Evolutionary conservation across 2,797 vertebrate genomes (phyloP), one percentile per base, ranked within the genome.

Genomic region (Mus spretus): DNA sequence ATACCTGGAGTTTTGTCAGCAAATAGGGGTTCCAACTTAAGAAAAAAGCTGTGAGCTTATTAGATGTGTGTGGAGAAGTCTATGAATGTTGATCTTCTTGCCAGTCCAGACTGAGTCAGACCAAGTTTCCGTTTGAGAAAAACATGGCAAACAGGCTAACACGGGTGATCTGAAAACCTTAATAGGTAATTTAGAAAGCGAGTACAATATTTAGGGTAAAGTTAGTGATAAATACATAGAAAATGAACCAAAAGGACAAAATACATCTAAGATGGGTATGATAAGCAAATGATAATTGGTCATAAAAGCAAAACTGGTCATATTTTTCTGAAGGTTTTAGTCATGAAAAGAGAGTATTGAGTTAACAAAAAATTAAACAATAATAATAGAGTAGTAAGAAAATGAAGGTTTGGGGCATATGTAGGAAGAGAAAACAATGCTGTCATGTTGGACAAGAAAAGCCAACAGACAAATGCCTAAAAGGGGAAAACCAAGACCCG

Each of bases 241-340:
- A 88, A 88, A 88, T 57, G 24, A 74, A 34, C n/a, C n/a, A 75
- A 59, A 75, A 40, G 26, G n/a, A 40, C n/a, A 88, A 88, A 88
- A 28, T 34, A 40, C 26, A 75, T 28, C 70, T 44, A 75, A 75
- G 37, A 59, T 37, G 0, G 17, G 4, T 59, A 72, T 74, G 50
- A 12, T 37, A 74, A 75, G 44, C 34, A 74, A 75, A 59, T 88
- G 9, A 17, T 57, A 88, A 75, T 77, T 88, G 50, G 17, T 87
- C 26, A 87, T 77, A 74, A 95, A 75, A 84, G 55, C 24, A 79
- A 59, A 91, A 65, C 26, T 44, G 61, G 47, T 40, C 3, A 44
- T 37, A 20, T 31, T 75, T 87, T 81, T 70, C 26, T 65, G 44
- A 50, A 79, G 65, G 34, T 34, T 67, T 79, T 75, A 81, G 22